Evolutionary conservation across 1,140 invertebrate species (phyloP).

Genomic region (Panulirus ornatus): DNA sequence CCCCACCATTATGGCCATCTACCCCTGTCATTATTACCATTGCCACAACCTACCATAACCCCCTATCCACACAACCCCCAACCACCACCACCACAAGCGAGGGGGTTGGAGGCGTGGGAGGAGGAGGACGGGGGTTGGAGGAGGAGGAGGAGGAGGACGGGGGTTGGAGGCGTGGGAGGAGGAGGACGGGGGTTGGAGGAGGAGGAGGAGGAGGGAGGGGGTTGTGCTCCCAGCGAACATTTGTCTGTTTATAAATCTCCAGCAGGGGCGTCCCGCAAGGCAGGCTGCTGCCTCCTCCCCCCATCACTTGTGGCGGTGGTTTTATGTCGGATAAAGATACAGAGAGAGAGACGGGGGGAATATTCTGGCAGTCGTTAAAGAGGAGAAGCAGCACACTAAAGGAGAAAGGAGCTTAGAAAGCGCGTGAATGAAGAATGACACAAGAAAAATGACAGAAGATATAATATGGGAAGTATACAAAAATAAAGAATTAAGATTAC

Average conservation of each 20-base stretch:
- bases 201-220: background rate
- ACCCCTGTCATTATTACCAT: too few species aligned
- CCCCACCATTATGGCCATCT: too few species aligned
- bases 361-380: background rate
- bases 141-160: background rate
- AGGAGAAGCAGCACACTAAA: background rate
- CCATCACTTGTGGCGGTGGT: too few species aligned
- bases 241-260: conserved; percentile 3
- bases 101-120: background rate
- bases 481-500: too few species aligned
- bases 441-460: too few species aligned
- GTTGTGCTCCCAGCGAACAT: background rate
- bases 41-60: conserved; percentile 23
- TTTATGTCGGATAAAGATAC: too few species aligned
- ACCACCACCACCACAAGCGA: background rate
- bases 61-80: background rate
- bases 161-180: too few species aligned
- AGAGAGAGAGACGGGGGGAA: background rate
- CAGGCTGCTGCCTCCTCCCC: background rate
- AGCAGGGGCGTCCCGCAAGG: background rate
- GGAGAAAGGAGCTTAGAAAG: conserved; percentile 2
- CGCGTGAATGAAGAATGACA: too few species aligned
- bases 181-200: background rate
- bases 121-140: background rate
- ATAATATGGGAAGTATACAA: too few species aligned